phyloP scores from a whole-genome alignment of 2,888 invertebrate genomes.

The Dyspetes luteomarginatus region DNA sequence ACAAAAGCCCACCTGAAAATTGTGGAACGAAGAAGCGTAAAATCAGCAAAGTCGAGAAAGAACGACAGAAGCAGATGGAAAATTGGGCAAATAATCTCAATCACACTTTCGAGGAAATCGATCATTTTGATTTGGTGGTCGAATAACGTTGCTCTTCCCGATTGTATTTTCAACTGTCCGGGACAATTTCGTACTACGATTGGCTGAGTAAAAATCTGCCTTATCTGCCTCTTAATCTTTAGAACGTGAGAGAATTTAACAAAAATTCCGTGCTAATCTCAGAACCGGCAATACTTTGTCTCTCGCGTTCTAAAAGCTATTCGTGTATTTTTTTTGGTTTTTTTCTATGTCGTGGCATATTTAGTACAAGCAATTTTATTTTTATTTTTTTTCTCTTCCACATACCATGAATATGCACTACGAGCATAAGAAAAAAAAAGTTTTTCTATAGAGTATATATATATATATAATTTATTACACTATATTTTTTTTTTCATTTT shows the following conservation, averaged over 20 bases:
- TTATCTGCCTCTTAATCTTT: background rate
- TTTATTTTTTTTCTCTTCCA: background rate
- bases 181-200: background rate
- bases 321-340: too few relatives aligned
- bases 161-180: background rate
- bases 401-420: background rate
- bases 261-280: background rate
- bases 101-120: conserved; percentile 77
- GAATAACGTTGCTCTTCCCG: conserved; percentile 68
- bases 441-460: conserved; percentile 57
- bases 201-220: background rate
- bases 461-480: conserved; percentile 61
- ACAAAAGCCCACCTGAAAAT: conserved; percentile 24
- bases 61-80: conserved; percentile 69
- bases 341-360: conserved; percentile 15
- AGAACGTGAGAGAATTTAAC: background rate
- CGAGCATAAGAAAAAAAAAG: conserved; percentile 14
- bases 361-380: conserved; percentile 18
- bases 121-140: conserved; percentile 76
- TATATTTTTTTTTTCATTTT: conserved; percentile 24
- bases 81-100: conserved; percentile 77
- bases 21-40: conserved; percentile 63
- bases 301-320: background rate
- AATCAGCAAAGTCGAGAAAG: conserved; percentile 66
- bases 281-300: background rate